Percentiles rank a stretch among this genome's conserved stretches.
phyloP scores from a whole-genome alignment of 2,113 vertebrate species.

The Calyptomena viridis region DNA sequence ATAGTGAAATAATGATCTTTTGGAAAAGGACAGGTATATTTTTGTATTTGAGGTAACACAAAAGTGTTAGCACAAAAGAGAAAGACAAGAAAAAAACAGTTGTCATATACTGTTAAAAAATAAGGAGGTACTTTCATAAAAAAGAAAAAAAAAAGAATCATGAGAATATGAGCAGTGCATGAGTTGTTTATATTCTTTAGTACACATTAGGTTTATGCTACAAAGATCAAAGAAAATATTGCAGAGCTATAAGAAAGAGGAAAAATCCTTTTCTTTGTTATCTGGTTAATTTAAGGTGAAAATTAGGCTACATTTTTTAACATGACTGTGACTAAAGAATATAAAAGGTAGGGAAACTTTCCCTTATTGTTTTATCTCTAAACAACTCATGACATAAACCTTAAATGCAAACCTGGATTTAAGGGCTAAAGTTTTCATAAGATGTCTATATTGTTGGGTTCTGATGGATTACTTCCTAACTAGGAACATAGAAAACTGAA shows the following conservation, averaged over 20 bases:
- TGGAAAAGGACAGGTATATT: background rate
- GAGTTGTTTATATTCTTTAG: background rate
- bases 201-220: background rate
- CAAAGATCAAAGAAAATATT: background rate
- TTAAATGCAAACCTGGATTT: background rate
- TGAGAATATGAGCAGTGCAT: accelerated
- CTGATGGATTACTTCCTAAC: background rate
- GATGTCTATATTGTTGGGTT: background rate
- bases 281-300: background rate
- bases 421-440: background rate
- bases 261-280: background rate
- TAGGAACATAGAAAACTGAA: background rate
- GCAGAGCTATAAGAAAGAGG: background rate
- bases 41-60: background rate
- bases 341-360: background rate
- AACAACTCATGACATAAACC: background rate
- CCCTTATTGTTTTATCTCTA: background rate
- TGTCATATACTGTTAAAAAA: background rate
- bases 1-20: background rate
- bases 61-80: background rate
- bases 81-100: background rate
- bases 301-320: background rate
- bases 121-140: background rate
- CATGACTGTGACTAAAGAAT: background rate
- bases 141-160: too few species aligned